Evolutionary conservation across 1,140 invertebrate genomes (phyloP), one percentile per base, ranked within the genome.

Genomic region (Ostrea denselamellosa): DNA sequence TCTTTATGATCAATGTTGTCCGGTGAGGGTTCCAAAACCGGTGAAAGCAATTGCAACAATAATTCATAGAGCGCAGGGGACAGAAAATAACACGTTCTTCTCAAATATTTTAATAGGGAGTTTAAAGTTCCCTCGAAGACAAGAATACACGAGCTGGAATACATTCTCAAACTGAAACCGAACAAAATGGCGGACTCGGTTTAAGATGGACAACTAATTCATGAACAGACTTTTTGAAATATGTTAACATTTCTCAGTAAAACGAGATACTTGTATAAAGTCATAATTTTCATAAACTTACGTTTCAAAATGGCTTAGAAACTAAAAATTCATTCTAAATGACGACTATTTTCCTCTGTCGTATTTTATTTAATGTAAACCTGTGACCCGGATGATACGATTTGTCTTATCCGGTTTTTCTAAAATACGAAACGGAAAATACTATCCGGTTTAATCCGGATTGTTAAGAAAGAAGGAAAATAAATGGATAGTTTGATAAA

Each of bases 111-210:
- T 12, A 2, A 28, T 7, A 19, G 22, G 25, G 4, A 81, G 71
- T 12, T 12, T 17, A 19, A 81, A 10, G 8, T 22, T 10, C 14
- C 71, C 8, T 28, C 14, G 22, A 81, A 25, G 25, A 14, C 44
- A 10, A 81, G 9, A 12, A 14, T 81, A 28, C 8, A 28, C n/a
- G n/a, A 25, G 8, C 5, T n/a, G 22, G 68, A 14, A 44, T 10
- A 17, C 34, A 34, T 10, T 56, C 17, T 25, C 65, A 25, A 68
- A 68, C 22, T 77, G 22, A 83, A 19, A 19, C n/a, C 5, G 44
- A 19, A 54, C 19, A 83, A 83, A 83, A 83, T 83, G 82, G 82
- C 82, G 82, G 82, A 83, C 51, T n/a, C 82, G 82, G 82, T 28
- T 83, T 17, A 83, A 83, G 44, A 83, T 83, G 82, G 82, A 83